phyloP scores from a whole-genome alignment of 1,140 invertebrate genomes.

The Drosophila triauraria region DNA sequence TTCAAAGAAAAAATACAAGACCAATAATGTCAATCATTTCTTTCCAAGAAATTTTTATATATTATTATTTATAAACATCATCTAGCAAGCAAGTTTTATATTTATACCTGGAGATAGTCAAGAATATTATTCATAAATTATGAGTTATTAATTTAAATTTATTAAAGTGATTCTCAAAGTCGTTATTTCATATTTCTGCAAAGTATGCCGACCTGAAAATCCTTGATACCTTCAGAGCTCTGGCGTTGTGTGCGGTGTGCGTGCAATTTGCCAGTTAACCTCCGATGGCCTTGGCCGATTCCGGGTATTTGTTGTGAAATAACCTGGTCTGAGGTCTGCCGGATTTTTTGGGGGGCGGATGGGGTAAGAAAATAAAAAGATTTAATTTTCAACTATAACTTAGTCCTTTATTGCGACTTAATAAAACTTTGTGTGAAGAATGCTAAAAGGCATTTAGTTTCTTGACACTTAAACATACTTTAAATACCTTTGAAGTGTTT shows the following conservation, averaged over 20 bases:
- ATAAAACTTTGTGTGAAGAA: background rate
- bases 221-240: slow-evolving; percentile 21
- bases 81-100: background rate
- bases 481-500: no score
- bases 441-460: background rate
- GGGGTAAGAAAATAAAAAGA: slow-evolving; percentile 11
- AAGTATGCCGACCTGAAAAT: slow-evolving; percentile 6
- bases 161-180: background rate
- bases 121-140: background rate
- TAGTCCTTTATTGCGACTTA: slow-evolving; percentile 1
- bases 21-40: background rate
- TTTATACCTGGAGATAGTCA: background rate
- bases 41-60: background rate
- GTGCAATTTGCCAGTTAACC: slow-evolving; percentile 69
- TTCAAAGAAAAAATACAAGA: background rate
- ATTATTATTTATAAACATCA: background rate
- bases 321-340: slow-evolving; percentile 2
- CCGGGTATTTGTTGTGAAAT: slow-evolving; percentile 65
- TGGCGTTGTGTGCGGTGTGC: slow-evolving; percentile 36
- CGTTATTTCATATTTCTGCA: background rate
- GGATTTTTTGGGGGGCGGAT: slow-evolving; percentile 4
- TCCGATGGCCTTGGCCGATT: slow-evolving; percentile 66
- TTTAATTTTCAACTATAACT: slow-evolving; percentile 15
- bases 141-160: background rate
- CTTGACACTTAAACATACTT: no score